A percentile compares a stretch with the other conserved stretches of the same genome.
These are phyloP conservation scores for Phrynosoma blainvillii DNA, from an alignment of 2,113 vertebrate species.

Conservation along the genomic window DNA sequence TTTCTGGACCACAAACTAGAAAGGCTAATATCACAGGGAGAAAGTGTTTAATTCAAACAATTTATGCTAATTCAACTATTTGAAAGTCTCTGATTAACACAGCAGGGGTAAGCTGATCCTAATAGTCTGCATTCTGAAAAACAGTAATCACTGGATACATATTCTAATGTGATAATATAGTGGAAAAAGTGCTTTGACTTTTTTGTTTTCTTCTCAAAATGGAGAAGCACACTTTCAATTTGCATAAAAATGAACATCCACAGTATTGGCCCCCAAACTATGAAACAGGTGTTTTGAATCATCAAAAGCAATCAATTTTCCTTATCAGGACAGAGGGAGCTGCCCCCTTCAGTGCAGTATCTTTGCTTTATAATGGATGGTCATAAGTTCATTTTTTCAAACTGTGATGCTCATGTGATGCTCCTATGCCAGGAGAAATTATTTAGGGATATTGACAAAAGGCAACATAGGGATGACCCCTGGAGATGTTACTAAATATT, in stretches of 20 bases:
- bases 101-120: constrained; percentile 54
- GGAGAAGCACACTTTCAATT: not conserved
- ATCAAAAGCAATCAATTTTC: not conserved
- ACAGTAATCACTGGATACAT: constrained; percentile 40
- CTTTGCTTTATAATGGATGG: not conserved
- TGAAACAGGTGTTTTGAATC: not conserved
- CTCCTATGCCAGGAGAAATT: not conserved
- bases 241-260: not conserved
- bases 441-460: not conserved
- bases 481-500: no score
- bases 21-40: constrained; percentile 38
- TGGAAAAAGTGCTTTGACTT: constrained; percentile 45
- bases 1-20: constrained; percentile 30
- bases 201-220: constrained; percentile 13
- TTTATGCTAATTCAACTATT: constrained; percentile 63
- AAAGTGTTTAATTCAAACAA: constrained; percentile 59
- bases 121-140: constrained; percentile 59
- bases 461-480: no score
- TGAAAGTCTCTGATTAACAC: constrained; percentile 66
- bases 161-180: constrained; percentile 47
- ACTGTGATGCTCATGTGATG: not conserved
- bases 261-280: not conserved
- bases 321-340: not conserved
- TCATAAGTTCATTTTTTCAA: not conserved
- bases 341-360: not conserved